These are phyloP conservation scores for Sipha maydis DNA, from an alignment of 2,888 invertebrate species.

Conservation along the genomic window DNA sequence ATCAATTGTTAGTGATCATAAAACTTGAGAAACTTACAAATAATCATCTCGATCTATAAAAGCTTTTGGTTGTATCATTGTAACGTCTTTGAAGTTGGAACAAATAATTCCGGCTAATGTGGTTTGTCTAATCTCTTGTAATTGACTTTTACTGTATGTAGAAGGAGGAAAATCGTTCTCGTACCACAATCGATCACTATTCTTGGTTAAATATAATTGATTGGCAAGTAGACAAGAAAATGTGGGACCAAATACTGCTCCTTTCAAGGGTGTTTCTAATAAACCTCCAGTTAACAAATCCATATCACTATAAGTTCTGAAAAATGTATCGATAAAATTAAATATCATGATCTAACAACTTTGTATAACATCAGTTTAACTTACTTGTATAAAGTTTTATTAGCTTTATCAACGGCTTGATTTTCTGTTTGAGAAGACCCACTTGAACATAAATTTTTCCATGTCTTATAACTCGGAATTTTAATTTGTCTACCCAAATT, in stretches of 20 bases:
- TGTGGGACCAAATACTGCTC: constrained; percentile 87
- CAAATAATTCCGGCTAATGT: constrained; percentile 50
- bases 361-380: neutral
- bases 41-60: constrained; percentile 56
- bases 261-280: constrained; percentile 81
- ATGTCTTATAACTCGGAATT: constrained; percentile 40
- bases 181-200: constrained; percentile 94
- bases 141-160: constrained; percentile 73
- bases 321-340: neutral
- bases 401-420: constrained; percentile 9
- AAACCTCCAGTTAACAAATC: constrained; percentile 87
- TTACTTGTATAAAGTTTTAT: constrained; percentile 53
- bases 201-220: constrained; percentile 84
- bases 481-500: constrained; percentile 53
- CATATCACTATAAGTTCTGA: constrained; percentile 73
- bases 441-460: constrained; percentile 35
- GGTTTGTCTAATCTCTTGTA: constrained; percentile 59
- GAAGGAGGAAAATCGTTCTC: constrained; percentile 93
- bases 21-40: constrained; percentile 37
- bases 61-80: constrained; percentile 47
- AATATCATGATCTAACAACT: neutral
- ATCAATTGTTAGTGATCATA: neutral
- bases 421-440: neutral
- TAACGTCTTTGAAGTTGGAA: constrained; percentile 42
- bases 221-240: constrained; percentile 85